Conservation (phyloP, 2,888 invertebrate genomes). For the Omphaloscelis lunosa region DNA sequence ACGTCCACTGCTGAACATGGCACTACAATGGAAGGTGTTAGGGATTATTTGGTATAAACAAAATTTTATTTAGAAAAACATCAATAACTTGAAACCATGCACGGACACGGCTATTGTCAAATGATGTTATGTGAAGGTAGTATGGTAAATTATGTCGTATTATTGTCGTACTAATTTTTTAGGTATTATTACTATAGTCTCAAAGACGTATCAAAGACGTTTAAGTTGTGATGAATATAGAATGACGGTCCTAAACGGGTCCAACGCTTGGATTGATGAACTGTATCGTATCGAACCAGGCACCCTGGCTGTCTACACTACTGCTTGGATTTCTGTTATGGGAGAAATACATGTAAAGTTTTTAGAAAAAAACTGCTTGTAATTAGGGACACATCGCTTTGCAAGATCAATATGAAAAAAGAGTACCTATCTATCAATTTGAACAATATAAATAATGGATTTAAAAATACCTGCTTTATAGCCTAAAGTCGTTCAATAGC, state of each 20-base stretch:
- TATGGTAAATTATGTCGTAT: neutral
- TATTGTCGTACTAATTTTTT: neutral
- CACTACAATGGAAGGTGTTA: neutral
- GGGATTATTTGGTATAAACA: neutral
- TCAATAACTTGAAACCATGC: neutral
- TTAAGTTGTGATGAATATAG: constrained; percentile 31
- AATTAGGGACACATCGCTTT: neutral
- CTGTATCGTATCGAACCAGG: neutral
- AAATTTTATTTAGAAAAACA: neutral
- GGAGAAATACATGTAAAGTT: neutral
- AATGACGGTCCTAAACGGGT: constrained; percentile 20
- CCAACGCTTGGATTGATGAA: constrained; percentile 40
- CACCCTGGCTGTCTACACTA: neutral
- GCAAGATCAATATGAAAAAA: neutral
- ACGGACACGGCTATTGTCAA: neutral
- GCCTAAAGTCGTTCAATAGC: neutral
- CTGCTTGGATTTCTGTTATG: constrained; percentile 17
- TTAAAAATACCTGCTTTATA: neutral
- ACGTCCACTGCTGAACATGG: neutral
- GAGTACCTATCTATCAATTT: neutral
- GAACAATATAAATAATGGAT: neutral
- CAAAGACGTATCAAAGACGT: constrained; percentile 37
- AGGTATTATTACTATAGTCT: neutral
- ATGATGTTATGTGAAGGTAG: neutral
- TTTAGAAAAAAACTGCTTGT: neutral